Evolutionary conservation across 2,888 invertebrate species (phyloP).

Genomic region (Empis stercorea): DNA sequence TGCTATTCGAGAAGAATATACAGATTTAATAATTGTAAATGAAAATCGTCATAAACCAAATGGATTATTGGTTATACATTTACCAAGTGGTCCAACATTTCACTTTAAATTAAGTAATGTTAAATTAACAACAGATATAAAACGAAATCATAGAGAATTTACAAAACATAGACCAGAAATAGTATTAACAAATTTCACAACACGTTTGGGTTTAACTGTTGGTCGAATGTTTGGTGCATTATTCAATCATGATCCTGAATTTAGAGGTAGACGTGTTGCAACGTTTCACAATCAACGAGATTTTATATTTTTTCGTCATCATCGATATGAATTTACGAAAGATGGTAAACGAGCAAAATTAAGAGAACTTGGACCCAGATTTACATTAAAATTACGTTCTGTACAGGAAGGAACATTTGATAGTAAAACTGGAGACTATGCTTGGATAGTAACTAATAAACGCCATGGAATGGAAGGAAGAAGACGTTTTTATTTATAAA

Average conservation of each 20-base stretch:
- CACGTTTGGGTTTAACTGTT: conserved; percentile 79
- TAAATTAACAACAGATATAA: conserved; percentile 74
- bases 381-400: conserved; percentile 84
- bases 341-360: conserved; percentile 62
- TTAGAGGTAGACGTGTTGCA: conserved; percentile 80
- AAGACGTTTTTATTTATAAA: conserved; percentile 80
- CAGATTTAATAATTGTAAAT: conserved; percentile 86
- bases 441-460: conserved; percentile 85
- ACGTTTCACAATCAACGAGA: conserved; percentile 99
- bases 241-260: conserved; percentile 93
- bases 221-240: conserved; percentile 87
- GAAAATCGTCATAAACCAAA: conserved; percentile 88
- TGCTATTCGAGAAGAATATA: conserved; percentile 63
- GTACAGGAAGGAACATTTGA: conserved; percentile 96
- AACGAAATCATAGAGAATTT: conserved; percentile 65
- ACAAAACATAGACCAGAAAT: conserved; percentile 87
- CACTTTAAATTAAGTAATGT: conserved; percentile 91
- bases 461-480: conserved; percentile 90
- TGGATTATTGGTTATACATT: conserved; percentile 81
- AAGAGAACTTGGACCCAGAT: conserved; percentile 91
- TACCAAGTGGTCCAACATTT: conserved; percentile 95
- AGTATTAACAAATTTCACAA: conserved; percentile 90
- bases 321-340: conserved; percentile 85
- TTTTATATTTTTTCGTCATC: conserved; percentile 96
- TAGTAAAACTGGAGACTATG: conserved; percentile 90